Percentiles rank a stretch among this genome's conserved stretches.
Conservation (phyloP, 2,888 invertebrate genomes). For the Crossocerus cetratus region DNA sequence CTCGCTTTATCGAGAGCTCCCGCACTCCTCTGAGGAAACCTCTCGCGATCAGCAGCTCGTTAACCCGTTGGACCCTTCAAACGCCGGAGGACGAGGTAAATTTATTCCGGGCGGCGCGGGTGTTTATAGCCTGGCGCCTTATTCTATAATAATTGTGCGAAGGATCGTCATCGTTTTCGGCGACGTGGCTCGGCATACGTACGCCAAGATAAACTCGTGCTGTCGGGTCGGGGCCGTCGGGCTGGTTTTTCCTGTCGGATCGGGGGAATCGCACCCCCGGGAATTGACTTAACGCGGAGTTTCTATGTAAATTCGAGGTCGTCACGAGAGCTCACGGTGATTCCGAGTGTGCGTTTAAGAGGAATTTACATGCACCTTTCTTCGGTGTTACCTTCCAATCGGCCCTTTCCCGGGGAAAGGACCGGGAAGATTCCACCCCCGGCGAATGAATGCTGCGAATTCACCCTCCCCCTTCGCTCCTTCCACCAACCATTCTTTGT, state of each 20-base stretch:
- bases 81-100: too few species aligned
- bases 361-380: constrained; percentile 46
- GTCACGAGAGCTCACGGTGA: constrained; percentile 32
- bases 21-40: too few species aligned
- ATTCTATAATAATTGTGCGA: constrained; percentile 23
- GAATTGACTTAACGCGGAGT: constrained; percentile 62
- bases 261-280: constrained; percentile 20
- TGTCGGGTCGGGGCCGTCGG: constrained; percentile 9
- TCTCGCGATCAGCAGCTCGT: too few species aligned
- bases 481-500: too few species aligned
- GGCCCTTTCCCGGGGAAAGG: constrained; percentile 25
- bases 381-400: constrained; percentile 39
- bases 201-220: constrained; percentile 1
- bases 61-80: not conserved
- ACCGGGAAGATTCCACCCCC: constrained; percentile 21
- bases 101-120: not conserved
- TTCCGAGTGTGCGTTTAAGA: constrained; percentile 40
- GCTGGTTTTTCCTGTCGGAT: too few species aligned
- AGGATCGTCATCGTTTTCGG: constrained; percentile 35
- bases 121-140: constrained; percentile 43
- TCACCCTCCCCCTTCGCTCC: not conserved
- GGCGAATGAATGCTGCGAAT: constrained; percentile 25
- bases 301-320: constrained; percentile 62
- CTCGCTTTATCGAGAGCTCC: too few species aligned
- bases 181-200: constrained; percentile 9